Evolutionary conservation across 2,113 vertebrate genomes (phyloP), one percentile per base, ranked within the genome.

Genomic region (Psittacula cyanocephala): DNA sequence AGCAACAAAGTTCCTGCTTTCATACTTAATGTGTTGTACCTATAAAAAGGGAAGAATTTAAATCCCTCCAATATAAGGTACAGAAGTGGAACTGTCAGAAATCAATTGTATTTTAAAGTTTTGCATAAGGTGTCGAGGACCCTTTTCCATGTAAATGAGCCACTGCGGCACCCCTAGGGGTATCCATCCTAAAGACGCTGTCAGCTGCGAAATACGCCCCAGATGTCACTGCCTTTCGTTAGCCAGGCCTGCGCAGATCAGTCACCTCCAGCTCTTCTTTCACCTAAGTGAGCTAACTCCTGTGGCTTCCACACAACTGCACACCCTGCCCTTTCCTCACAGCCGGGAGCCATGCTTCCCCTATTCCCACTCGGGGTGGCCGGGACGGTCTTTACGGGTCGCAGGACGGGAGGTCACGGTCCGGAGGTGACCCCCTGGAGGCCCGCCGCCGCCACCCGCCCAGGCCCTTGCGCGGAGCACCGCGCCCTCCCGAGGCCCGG

Each of bases 31-130:
- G 11, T 39, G 41, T 35, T 81, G 28, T 20, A 79, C 76, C 79
- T 90, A 97, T 95, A 97, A 97, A 97, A 95, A 62, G 12, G 16
- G 24, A 95, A 81, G 57, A 97, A 95, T 75, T 94, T 95, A 96
- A 95, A 64, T 24, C 43, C 29, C 86, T 96, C 62, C 89, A 94
- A 76, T 64, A 70, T 20, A 94, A 94, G 74, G 71, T 35, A 89
- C 27, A 94, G 44, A 83, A 96, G 81, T 28, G 27, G 13, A 96
- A 91, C 7, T 87, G 68, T 64, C 81, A 81, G 62, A 75, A 96
- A 87, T 24, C 92, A 94, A 91, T 15, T 74, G 60, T n/a, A 92
- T 65, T 79, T 81, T 63, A 11, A 64, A 87, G 81, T 78, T 97
- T 92, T 93, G 88, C 92, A 89, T 31, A 86, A 88, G 49, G 86